Percentiles rank a stretch among this genome's conserved stretches.
Conservation (phyloP, 2,113 vertebrate species). For the Peromyscus leucopus region DNA sequence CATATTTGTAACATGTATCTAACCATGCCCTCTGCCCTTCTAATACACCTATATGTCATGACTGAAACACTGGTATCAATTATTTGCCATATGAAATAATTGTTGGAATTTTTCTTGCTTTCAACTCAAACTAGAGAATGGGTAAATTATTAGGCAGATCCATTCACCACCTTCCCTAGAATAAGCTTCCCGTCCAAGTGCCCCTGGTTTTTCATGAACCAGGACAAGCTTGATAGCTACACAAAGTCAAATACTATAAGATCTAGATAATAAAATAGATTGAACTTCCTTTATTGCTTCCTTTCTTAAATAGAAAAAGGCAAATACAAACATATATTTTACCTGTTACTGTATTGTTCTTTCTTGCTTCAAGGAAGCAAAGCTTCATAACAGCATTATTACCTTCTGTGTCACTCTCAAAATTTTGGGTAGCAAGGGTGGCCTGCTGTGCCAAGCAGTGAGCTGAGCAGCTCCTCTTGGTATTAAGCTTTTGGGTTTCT, state of each 20-base stretch:
- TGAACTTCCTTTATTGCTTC: not conserved
- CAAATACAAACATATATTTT: conserved; percentile 48
- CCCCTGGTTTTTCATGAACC: not conserved
- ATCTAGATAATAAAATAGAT: not conserved
- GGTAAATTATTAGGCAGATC: not conserved
- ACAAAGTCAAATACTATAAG: not conserved
- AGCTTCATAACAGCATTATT: conserved; percentile 85
- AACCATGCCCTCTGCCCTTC: not conserved
- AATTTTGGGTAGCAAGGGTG: not conserved
- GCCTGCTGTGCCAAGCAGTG: conserved; percentile 18
- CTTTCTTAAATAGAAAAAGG: not conserved
- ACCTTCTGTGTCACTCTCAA: conserved; percentile 72
- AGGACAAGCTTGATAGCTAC: not conserved
- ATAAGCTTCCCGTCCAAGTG: rapidly evolving
- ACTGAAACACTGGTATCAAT: not conserved
- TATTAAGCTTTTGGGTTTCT: not conserved
- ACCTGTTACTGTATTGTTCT: conserved; percentile 85
- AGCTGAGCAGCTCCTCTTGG: not conserved
- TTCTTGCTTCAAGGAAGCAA: conserved; percentile 87
- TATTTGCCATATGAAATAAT: not conserved
- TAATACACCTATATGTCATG: not conserved
- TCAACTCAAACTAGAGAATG: not conserved
- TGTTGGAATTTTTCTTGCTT: not conserved
- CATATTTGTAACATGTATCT: not conserved
- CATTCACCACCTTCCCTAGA: not conserved